Evolutionary conservation across 2,888 invertebrate genomes (phyloP), one percentile per base, ranked within the genome.

Genomic region (Listrodromus nycthemerus): DNA sequence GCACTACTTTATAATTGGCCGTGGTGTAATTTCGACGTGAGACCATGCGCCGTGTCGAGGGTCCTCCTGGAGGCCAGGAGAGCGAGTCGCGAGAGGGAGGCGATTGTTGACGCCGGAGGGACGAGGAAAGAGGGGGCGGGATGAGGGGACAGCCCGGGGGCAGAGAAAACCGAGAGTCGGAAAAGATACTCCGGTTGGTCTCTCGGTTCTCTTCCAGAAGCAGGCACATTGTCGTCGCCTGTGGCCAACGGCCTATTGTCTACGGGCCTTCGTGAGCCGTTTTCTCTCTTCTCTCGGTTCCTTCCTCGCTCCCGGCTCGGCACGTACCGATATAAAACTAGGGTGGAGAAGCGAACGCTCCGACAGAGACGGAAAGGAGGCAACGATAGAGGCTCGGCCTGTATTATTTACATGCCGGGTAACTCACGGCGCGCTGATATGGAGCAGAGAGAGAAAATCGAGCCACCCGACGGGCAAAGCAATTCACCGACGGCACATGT

Each of bases 191-290:
- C 76, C 41, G 79, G 80, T 74, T 63, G 76, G 74, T 45, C 55
- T 75, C 65, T 67, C 67, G 71, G 75, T 80, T 83, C 82, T 82
- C 78, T 79, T 75, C 55, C 63, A 50, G 71, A 70, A 50, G 45
- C 63, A 73, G 82, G 81, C 79, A 81, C 89, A 91, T 91, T 91
- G 90, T 90, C 89, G 90, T 90, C 90, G 89, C 88, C 89, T 89
- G 90, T 91, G 91, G 90, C 90, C 91, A 90, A 90, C 90, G 88
- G 89, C 87, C 91, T 90, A 91, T 91, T 92, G 91, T 91, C 89
- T 91, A 88, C 86, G 87, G 69, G 86, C 86, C 82, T 85, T 84
- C 82, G 24, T 52, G 21, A n/a, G 21, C 55, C 24, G 13, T 13
- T 37, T 10, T 37, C 10, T 37, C 41, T 41, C 41, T 41, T 13